Conservation (phyloP, 2,888 invertebrate species). For the Zeuzera pyrina region DNA sequence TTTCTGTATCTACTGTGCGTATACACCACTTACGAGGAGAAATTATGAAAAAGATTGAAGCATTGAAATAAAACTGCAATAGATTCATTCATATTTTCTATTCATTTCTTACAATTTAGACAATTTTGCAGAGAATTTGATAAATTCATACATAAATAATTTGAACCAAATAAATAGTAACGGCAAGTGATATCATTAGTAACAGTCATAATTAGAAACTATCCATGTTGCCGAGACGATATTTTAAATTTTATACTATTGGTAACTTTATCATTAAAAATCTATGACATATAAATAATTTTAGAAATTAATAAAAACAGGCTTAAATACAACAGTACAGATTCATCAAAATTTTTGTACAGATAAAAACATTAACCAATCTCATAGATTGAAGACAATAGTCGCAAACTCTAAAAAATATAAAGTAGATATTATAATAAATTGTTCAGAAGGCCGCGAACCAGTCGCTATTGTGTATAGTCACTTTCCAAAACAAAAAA, state of each 20-base stretch:
- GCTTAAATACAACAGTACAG: conserved; percentile 46
- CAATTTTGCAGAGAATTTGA: conserved; percentile 43
- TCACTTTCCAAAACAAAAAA: conserved; percentile 19
- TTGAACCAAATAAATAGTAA: conserved; percentile 53
- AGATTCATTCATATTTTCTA: conserved; percentile 55
- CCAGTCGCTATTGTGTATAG: conserved; percentile 57
- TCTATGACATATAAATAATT: conserved; percentile 62
- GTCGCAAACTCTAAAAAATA: conserved; percentile 22
- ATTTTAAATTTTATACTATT: conserved; percentile 46
- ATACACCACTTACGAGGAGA: no score
- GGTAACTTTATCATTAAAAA: conserved; percentile 63
- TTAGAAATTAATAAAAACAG: conserved; percentile 48
- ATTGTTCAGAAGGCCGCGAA: conserved; percentile 45
- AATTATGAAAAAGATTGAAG: no score
- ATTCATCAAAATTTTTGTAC: conserved; percentile 10
- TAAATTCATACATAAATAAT: conserved; percentile 47
- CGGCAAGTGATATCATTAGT: conserved; percentile 45
- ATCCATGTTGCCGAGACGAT: conserved; percentile 13
- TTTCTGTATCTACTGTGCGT: no score
- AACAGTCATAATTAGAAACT: conserved; percentile 17
- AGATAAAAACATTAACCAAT: conserved; percentile 2
- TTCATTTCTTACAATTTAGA: conserved; percentile 60
- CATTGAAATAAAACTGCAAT: conserved; percentile 30
- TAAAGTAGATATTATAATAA: conserved; percentile 24
- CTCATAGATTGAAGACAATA: no score